Evolutionary conservation across 2,113 vertebrate species (phyloP).

Genomic region (Crotophaga sulcirostris): DNA sequence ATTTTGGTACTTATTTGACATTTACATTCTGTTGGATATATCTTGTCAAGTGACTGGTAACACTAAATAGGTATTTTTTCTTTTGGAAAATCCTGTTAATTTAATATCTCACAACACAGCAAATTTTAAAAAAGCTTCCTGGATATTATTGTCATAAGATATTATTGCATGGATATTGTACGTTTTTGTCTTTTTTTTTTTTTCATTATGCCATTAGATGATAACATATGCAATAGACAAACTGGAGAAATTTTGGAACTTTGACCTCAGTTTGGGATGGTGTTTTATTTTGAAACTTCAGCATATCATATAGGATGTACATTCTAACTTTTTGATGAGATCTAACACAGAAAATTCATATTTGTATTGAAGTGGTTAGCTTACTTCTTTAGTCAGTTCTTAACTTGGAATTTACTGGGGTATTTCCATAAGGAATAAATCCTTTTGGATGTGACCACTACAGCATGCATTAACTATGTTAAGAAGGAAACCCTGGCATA

Average conservation of each 20-base stretch:
- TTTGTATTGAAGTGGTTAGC: not conserved
- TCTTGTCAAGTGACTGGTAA: not conserved
- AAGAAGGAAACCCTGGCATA: not conserved
- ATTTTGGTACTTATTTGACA: not conserved
- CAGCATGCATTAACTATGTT: not conserved
- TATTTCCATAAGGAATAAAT: not conserved
- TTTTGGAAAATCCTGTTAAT: not conserved
- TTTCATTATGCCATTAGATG: not conserved
- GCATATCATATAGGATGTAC: rapidly evolving
- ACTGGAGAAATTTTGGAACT: not conserved
- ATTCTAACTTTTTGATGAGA: not conserved
- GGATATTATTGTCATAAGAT: not conserved
- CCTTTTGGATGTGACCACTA: not conserved
- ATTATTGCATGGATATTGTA: no score
- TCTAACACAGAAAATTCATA: not conserved
- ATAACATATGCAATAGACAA: not conserved
- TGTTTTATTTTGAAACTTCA: not conserved
- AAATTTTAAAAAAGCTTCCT: not conserved
- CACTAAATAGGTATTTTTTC: not conserved
- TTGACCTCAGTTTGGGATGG: not conserved
- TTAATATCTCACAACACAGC: not conserved
- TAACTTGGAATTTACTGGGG: not conserved
- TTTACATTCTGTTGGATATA: not conserved
- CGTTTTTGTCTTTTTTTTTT: not conserved
- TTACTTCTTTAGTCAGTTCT: not conserved